Base-by-base conservation (phyloP, 2,888 invertebrate genomes). In the Cantharis nigra region DNA sequence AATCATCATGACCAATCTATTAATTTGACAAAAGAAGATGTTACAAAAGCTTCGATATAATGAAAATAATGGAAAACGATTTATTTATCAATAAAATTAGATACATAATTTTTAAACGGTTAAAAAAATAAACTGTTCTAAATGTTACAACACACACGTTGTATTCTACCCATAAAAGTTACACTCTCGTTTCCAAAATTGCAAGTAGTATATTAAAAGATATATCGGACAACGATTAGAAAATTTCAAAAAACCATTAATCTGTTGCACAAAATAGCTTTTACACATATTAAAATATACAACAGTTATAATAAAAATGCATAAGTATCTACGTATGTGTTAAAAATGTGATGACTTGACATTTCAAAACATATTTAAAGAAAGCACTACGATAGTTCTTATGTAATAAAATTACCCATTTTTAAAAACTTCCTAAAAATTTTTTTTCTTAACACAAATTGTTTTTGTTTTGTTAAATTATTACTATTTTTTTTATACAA, bases 401-500 rank as follows among this genome's bases (percentile, higher is more conserved):
- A 82, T 82, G 83, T 82, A 83, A 81, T 83, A 83, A 83, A 84
- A 83, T 84, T 84, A 84, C 83, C 83, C 84, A 83, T 80, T 49
- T 49, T 49, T 49, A 49, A 49, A 49, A 49, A 49, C 49, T 49
- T 49, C 49, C 49, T 49, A 49, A 49, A 49, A 49, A 49, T 9
- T 49, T 49, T 3, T 18, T 49, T 49, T n/a, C 49, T 49, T 49
- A 49, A 49, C 49, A 49, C 49, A 49, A 49, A 49, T 49, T 49
- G 49, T 49, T 49, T 49, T 49, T 49, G 49, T 49, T 49, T 49
- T n/a, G 49, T 49, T 49, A 49, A 49, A 49, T 49, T 49, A 49
- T 49, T 49, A 49, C 49, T 49, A 49, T 49, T n/a, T 49, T n/a
- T 49, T 49, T 49, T 23, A 26, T 67, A 67, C 65, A 23, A 67